Conservation (phyloP, 2,797 vertebrate genomes). For the Coendou prehensilis region DNA sequence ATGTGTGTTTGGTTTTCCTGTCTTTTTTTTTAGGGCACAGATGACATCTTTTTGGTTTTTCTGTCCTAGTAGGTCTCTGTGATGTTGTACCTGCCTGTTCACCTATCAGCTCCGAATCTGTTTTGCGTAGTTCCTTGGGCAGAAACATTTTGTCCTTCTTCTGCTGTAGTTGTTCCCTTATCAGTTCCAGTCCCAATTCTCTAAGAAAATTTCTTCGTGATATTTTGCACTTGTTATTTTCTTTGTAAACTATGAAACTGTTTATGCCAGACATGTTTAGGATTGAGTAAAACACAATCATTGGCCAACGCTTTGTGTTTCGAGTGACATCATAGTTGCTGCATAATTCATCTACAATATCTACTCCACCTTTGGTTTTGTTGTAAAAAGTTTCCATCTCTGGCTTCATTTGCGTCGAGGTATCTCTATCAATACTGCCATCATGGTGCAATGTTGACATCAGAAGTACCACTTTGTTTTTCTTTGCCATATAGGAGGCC, state of each 20-base stretch:
- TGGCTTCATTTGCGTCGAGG: not conserved
- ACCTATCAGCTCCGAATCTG: not conserved
- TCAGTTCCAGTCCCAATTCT: not conserved
- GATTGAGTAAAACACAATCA: not conserved
- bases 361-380: not conserved
- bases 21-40: not conserved
- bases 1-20: not conserved
- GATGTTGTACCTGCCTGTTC: not conserved
- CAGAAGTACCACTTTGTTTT: not conserved
- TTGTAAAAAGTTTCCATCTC: not conserved
- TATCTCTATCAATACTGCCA: not conserved
- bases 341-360: not conserved
- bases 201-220: not conserved
- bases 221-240: not conserved
- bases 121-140: not conserved
- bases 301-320: not conserved
- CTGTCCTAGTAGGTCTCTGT: not conserved
- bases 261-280: not conserved
- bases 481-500: not conserved
- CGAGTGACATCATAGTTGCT: not conserved
- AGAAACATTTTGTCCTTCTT: not conserved
- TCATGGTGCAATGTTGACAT: not conserved
- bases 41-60: not conserved
- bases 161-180: not conserved
- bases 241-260: not conserved